Evolutionary conservation across 2,888 invertebrate genomes (phyloP).

Genomic region (Lissonota sp.): DNA sequence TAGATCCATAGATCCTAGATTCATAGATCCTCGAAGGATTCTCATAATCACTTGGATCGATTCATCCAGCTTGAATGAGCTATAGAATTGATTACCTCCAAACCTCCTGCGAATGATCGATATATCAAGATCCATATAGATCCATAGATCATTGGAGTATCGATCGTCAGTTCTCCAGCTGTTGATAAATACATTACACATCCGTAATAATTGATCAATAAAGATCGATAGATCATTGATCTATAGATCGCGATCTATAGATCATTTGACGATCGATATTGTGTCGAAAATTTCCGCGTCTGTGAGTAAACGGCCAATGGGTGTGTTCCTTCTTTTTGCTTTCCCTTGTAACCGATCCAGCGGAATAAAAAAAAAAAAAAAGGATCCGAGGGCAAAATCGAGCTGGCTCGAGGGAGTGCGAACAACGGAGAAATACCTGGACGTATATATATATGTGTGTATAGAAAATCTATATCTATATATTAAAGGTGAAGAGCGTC

Average conservation of each 20-base stretch:
- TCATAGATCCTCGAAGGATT: too few relatives aligned
- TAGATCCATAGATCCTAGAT: too few relatives aligned
- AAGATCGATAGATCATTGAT: not conserved
- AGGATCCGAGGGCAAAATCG: constrained; percentile 2
- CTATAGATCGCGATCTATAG: not conserved
- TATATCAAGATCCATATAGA: not conserved
- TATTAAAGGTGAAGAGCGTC: constrained; percentile 10
- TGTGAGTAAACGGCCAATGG: too few relatives aligned
- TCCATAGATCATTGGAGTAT: not conserved
- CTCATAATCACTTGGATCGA: too few relatives aligned
- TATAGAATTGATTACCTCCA: too few relatives aligned
- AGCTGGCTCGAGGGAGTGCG: not conserved
- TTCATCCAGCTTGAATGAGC: too few relatives aligned
- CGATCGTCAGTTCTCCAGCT: too few relatives aligned
- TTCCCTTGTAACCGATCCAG: constrained; percentile 53
- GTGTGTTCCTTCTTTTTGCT: constrained; percentile 5
- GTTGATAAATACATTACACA: too few relatives aligned
- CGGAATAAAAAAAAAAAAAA: constrained; percentile 19
- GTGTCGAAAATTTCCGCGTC: not conserved
- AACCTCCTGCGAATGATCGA: not conserved
- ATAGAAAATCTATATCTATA: not conserved
- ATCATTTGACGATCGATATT: not conserved
- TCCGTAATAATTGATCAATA: not conserved
- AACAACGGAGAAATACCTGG: constrained; percentile 12
- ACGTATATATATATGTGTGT: constrained; percentile 8